These are phyloP conservation scores for Cettia cetti DNA, from an alignment of 2,113 vertebrate genomes.

Conservation along the genomic window DNA sequence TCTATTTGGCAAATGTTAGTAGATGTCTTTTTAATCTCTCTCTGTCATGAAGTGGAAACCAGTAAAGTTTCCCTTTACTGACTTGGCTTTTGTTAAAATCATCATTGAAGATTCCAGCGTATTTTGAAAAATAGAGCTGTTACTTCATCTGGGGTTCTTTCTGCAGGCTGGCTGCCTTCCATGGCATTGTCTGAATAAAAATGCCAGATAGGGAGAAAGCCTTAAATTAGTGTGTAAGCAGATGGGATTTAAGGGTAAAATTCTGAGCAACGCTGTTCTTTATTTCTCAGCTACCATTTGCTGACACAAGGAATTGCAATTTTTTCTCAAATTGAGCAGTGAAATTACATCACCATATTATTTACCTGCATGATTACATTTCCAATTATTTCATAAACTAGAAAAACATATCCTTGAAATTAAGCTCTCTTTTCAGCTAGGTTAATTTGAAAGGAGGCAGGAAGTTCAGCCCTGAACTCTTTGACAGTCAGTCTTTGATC, in stretches of 20 bases:
- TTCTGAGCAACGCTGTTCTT: background rate
- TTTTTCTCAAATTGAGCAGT: background rate
- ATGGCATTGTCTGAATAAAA: constrained; percentile 26
- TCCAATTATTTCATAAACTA: background rate
- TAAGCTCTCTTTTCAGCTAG: background rate
- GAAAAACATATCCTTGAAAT: background rate
- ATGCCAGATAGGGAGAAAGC: background rate
- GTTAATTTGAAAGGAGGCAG: background rate
- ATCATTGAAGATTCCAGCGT: background rate
- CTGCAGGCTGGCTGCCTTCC: constrained; percentile 7
- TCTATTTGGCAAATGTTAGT: constrained; percentile 15
- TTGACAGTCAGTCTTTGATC: background rate
- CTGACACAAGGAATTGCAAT: background rate
- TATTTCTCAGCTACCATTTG: background rate
- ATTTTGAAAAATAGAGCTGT: constrained; percentile 35
- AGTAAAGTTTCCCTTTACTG: constrained; percentile 20
- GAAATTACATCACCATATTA: background rate
- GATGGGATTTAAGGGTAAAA: background rate
- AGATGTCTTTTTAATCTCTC: background rate
- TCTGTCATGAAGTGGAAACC: constrained; percentile 25
- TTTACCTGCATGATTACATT: background rate
- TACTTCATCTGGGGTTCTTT: constrained; percentile 5
- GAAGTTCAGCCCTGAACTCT: background rate
- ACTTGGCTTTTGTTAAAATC: constrained; percentile 40
- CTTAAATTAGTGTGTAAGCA: background rate